Evolutionary conservation across 2,888 invertebrate species (phyloP).

Genomic region (Phrixothrix hirtus): DNA sequence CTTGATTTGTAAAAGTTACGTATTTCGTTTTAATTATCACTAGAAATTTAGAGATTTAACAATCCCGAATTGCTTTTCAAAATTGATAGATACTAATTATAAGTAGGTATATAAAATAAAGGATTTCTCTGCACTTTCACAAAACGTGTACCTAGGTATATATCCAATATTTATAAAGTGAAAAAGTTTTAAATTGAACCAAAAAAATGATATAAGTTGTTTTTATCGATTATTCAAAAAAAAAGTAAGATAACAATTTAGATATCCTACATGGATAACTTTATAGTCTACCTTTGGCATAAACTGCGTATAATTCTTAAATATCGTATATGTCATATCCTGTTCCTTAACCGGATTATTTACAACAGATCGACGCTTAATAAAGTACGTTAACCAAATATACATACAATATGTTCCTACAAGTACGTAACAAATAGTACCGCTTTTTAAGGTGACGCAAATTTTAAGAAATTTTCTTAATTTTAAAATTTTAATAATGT

Average conservation of each 20-base stretch:
- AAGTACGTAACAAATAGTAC: conserved; percentile 30
- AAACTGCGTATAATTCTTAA: conserved; percentile 55
- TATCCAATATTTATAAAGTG: conserved; percentile 22
- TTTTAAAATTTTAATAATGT: conserved; percentile 7
- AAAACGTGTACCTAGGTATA: conserved; percentile 22
- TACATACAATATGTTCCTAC: conserved; percentile 42
- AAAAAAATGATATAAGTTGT: conserved; percentile 18
- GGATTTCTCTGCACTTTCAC: conserved; percentile 28
- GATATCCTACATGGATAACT: conserved; percentile 55
- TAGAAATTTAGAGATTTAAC: conserved; percentile 27
- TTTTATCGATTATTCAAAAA: conserved; percentile 6
- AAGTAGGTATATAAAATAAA: conserved; percentile 32
- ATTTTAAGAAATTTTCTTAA: conserved; percentile 14
- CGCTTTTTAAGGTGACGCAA: conserved; percentile 28
- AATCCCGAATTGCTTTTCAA: conserved; percentile 27
- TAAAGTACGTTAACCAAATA: conserved; percentile 48
- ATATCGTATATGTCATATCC: conserved; percentile 59
- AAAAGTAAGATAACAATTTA: conserved; percentile 34
- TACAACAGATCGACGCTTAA: conserved; percentile 47
- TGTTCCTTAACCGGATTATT: conserved; percentile 51
- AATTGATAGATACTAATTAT: conserved; percentile 30
- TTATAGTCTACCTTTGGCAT: conserved; percentile 58
- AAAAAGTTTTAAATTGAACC: conserved; percentile 12
- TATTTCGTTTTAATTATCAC: conserved; percentile 49
- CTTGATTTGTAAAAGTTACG: conserved; percentile 55